Base-by-base conservation (phyloP, 2,113 vertebrate genomes). In the Cygnus buccinator region DNA sequence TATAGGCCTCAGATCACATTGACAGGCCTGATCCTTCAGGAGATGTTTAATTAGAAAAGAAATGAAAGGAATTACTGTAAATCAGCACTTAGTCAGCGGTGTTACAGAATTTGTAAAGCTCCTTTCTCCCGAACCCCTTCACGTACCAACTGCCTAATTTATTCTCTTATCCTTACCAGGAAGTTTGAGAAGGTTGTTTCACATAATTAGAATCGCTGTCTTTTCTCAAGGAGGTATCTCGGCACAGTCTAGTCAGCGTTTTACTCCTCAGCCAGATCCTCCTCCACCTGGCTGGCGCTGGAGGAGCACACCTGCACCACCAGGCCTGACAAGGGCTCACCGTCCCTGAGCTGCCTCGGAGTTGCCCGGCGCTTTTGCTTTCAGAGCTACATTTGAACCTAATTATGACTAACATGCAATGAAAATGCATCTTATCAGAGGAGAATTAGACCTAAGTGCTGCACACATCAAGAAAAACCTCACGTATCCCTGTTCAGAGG, bases 1-100 rank as follows among this genome's bases (percentile, higher is more conserved):
- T 94, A 62, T 70, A 66, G 86, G 95, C 90, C 92, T 97, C 91
- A 94, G 93, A 98, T 96, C 97, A 82, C 93, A 91, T 19, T 95
- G 95, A 97, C 94, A 97, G 94, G 81, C 80, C 93, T 92, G 73
- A 98, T 95, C 94, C 90, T 96, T 81, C 93, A 94, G 96, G 94
- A 96, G 92, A 97, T 97, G 95, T 98, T 98, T 98, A 98, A 98
- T 98, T 98, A 96, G 90, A 93, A 96, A 93, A 83, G 91, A 97
- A 98, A 97, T 95, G 93, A 94, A 97, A 94, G 87, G 90, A 97
- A 97, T 94, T 94, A 95, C 95, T 98, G 95, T 97, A 97, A 97
- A 97, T 95, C 93, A 96, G 95, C 89, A 82, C 87, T 97, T 95
- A 94, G 86, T 96, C 77, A 80, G 68, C 28, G 43, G 89, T 35